These are phyloP conservation scores for Cyclophora albipunctata DNA, from an alignment of 2,888 invertebrate genomes.

Conservation along the genomic window DNA sequence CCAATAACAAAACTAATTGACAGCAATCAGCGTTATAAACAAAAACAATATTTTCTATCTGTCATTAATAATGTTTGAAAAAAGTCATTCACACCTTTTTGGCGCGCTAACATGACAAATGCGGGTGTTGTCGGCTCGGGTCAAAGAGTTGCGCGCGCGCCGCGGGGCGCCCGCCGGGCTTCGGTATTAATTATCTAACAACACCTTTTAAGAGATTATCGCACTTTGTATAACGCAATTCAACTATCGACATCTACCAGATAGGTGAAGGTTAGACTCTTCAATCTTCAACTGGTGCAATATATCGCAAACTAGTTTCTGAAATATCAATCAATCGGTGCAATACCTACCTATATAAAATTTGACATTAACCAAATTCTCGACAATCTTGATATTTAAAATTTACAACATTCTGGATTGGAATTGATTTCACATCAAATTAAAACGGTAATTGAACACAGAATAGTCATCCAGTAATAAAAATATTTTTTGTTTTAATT, in stretches of 20 bases:
- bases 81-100: conserved; percentile 73
- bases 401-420: no score
- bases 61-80: conserved; percentile 71
- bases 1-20: conserved; percentile 61
- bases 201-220: conserved; percentile 73
- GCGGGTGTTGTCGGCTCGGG: conserved; percentile 49
- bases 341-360: no score
- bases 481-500: no score
- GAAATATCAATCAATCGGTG: no score
- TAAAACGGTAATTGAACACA: no score
- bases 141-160: conserved; percentile 59
- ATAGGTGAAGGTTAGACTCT: conserved; percentile 30
- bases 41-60: conserved; percentile 73
- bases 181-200: conserved; percentile 73
- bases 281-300: no score
- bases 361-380: no score
- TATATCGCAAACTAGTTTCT: no score
- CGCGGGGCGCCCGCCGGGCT: conserved; percentile 61
- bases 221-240: conserved; percentile 53
- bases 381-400: no score
- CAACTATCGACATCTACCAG: conserved; percentile 50
- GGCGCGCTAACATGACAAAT: conserved; percentile 73
- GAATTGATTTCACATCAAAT: no score
- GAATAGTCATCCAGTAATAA: no score
- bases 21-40: conserved; percentile 59